A percentile compares a stretch with the other conserved stretches of the same genome.
phyloP scores from a whole-genome alignment of 1,140 invertebrate genomes.

The Temnothorax curvispinosus region DNA sequence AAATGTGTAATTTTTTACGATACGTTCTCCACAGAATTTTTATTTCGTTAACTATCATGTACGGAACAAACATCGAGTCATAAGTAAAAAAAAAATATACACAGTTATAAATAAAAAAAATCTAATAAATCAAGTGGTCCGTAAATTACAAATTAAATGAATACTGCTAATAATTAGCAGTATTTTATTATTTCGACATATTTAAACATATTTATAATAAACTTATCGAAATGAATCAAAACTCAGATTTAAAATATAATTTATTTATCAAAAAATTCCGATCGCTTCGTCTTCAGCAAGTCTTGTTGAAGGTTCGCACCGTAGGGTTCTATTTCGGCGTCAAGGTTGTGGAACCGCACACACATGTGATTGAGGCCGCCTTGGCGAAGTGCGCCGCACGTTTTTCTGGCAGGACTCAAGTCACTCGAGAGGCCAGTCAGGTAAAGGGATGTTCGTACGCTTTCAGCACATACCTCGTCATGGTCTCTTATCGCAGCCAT shows the following conservation, averaged over 20 bases:
- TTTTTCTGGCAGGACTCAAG: conserved; percentile 25
- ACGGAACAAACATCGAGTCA: not conserved
- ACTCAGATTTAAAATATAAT: not conserved
- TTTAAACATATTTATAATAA: not conserved
- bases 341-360: not conserved
- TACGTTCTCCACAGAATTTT: not conserved
- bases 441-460: conserved; percentile 80
- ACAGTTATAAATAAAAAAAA: too few relatives aligned
- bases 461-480: conserved; percentile 83
- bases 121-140: not conserved
- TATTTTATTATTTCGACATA: not conserved
- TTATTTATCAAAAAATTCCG: not conserved
- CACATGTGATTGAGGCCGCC: not conserved
- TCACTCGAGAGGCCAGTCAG: not conserved
- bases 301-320: too few relatives aligned
- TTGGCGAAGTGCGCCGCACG: not conserved
- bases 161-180: not conserved
- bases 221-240: not conserved
- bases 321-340: not conserved
- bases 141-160: not conserved
- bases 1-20: not conserved
- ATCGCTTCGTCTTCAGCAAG: not conserved
- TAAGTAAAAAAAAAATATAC: not conserved
- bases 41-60: not conserved
- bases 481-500: conserved; percentile 75